phyloP scores from a whole-genome alignment of 2,113 vertebrate species.

The Pipa parva region DNA sequence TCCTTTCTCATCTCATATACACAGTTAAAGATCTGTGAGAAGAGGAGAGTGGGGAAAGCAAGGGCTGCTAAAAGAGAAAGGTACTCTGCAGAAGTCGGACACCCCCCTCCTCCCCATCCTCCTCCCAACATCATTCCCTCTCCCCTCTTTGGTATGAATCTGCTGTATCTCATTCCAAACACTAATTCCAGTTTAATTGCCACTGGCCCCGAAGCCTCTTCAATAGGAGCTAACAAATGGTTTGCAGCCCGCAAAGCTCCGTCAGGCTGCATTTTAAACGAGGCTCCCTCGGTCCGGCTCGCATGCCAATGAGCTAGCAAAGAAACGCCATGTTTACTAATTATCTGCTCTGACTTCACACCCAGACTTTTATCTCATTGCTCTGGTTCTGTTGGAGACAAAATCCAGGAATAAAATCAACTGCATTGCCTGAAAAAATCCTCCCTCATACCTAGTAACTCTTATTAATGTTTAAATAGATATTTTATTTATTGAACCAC shows the following conservation, averaged over 20 bases:
- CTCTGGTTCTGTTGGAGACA: constrained; percentile 82
- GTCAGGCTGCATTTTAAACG: constrained; percentile 99
- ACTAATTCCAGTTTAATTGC: constrained; percentile 99
- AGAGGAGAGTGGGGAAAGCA: constrained; percentile 2
- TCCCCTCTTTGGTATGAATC: constrained; percentile 96
- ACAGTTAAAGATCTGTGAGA: background rate
- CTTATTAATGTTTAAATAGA: too few relatives aligned
- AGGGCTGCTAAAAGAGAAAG: constrained; percentile 18
- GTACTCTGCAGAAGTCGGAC: constrained; percentile 29
- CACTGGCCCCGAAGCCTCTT: constrained; percentile 99
- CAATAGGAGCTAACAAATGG: constrained; percentile 99
- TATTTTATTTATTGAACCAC: too few relatives aligned
- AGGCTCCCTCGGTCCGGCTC: constrained; percentile 97
- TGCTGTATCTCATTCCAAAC: constrained; percentile 98
- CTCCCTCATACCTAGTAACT: too few relatives aligned
- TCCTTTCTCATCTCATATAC: background rate
- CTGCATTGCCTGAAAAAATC: too few relatives aligned
- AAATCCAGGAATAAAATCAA: constrained; percentile 87
- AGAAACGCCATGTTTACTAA: constrained; percentile 99
- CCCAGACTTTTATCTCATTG: constrained; percentile 78
- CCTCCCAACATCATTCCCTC: constrained; percentile 45
- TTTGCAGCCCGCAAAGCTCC: constrained; percentile 99
- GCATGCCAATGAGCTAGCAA: constrained; percentile 99
- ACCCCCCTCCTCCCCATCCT: background rate
- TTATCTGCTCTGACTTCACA: constrained; percentile 96